Conservation (phyloP, 2,888 invertebrate species). For the Lamproptera curius region DNA sequence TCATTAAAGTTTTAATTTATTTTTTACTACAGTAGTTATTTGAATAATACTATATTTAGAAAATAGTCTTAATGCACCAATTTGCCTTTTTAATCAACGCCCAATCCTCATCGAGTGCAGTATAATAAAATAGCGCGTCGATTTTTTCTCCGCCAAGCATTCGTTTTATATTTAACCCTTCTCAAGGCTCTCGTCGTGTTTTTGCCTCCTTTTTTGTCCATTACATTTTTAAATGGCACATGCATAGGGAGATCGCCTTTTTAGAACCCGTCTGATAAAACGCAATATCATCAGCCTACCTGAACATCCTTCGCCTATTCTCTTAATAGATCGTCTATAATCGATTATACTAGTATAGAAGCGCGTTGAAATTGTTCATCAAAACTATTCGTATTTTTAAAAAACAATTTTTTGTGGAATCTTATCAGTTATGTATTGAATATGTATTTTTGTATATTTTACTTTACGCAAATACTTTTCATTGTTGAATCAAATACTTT, state of each 20-base stretch:
- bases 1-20: too few species aligned
- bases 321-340: constrained; percentile 68
- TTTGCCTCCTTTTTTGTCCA: constrained; percentile 67
- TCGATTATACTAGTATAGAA: too few species aligned
- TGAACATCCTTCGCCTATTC: constrained; percentile 56
- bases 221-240: constrained; percentile 75
- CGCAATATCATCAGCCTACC: constrained; percentile 73
- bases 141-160: constrained; percentile 61
- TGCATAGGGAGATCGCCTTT: constrained; percentile 67
- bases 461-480: too few species aligned
- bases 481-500: too few species aligned
- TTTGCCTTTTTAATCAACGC: too few species aligned
- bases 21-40: too few species aligned
- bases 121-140: constrained; percentile 46
- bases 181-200: constrained; percentile 61
- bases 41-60: too few species aligned
- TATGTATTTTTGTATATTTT: too few species aligned
- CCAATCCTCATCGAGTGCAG: constrained; percentile 35
- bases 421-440: too few species aligned
- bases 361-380: constrained; percentile 3
- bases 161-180: constrained; percentile 67
- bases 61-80: too few species aligned
- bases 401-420: constrained; percentile 34
- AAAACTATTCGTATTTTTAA: constrained; percentile 38
- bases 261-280: constrained; percentile 62